Base-by-base conservation (phyloP, 2,113 vertebrate species). In the Cyprinodon brontotheroides region DNA sequence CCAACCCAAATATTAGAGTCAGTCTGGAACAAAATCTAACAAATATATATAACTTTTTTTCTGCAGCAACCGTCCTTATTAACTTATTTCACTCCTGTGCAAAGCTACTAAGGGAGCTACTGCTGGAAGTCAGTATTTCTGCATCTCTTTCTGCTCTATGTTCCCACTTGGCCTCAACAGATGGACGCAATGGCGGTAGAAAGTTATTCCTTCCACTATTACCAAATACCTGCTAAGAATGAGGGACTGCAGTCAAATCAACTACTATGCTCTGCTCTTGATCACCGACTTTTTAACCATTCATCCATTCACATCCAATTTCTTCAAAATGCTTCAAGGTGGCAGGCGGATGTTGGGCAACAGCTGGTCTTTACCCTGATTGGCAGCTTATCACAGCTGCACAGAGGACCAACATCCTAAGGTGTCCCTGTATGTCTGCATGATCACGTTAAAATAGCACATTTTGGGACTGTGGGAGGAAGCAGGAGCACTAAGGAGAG, bases 1-100 rank as follows among this genome's bases (percentile, higher is more conserved):
- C 62, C 29, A 62, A 22, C 57, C 66, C 15, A 53, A 77, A 47
- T 57, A 66, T 80, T 17, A 29, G 39, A 64, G 65, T 68, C 63
- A 76, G 13, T 9, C 14, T 63, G 39, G 4, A 13, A 72, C 29
- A 39, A 39, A 63, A 63, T 17, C 29, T 29, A 29, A 29, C 29
- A 29, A 29, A 6, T 14, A n/a, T 60, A 60, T 60, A 6, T 41
- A 6, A 41, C 5, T 9, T 41, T 41, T 4, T 41, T 41, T 29
- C 29, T 41, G 41, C 43, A 45, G 9, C 43, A 45, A 45, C 9
- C 9, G 43, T 45, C 50, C 20, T 57, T 57, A 6, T 17, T 20
- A 10, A 57, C 50, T 20, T 8, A 6, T 10, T 20, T 9, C 17
- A 17, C 17, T 57, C 7, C 20, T 2, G n/a, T 14, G 17, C 50